phyloP scores from a whole-genome alignment of 1,140 invertebrate genomes.

The Hylyphantes graminicola region DNA sequence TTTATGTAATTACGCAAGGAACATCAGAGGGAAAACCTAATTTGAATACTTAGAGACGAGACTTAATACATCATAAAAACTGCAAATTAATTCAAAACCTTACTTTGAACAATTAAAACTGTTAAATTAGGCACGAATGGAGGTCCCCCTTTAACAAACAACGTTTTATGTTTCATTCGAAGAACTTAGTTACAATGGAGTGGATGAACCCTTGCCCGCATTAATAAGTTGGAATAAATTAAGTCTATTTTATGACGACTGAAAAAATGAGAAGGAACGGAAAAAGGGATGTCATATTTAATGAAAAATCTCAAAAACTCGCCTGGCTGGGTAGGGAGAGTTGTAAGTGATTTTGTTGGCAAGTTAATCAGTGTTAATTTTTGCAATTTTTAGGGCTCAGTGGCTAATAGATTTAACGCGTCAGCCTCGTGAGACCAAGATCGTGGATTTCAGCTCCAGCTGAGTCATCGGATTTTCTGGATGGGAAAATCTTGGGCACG shows the following conservation, averaged over 20 bases:
- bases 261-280: not conserved
- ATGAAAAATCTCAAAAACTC: constrained; percentile 42
- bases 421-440: too few species aligned
- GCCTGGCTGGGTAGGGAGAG: too few species aligned
- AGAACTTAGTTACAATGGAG: not conserved
- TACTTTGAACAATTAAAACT: constrained; percentile 56
- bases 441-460: too few species aligned
- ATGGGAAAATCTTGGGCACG: too few species aligned
- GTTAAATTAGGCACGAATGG: constrained; percentile 49
- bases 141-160: constrained; percentile 36
- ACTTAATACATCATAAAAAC: constrained; percentile 55
- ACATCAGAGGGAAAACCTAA: constrained; percentile 30
- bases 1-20: not conserved
- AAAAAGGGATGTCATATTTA: constrained; percentile 56
- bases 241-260: constrained; percentile 24
- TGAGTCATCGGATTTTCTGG: too few species aligned
- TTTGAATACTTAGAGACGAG: constrained; percentile 22
- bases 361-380: too few species aligned
- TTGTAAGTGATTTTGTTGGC: too few species aligned
- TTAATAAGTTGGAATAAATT: constrained; percentile 57
- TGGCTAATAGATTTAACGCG: too few species aligned
- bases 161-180: constrained; percentile 21
- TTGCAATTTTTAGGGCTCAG: too few species aligned
- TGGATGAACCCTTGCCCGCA: constrained; percentile 6
- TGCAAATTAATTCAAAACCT: constrained; percentile 58